phyloP scores from a whole-genome alignment of 2,797 vertebrate genomes.

The Eulemur rubriventer region DNA sequence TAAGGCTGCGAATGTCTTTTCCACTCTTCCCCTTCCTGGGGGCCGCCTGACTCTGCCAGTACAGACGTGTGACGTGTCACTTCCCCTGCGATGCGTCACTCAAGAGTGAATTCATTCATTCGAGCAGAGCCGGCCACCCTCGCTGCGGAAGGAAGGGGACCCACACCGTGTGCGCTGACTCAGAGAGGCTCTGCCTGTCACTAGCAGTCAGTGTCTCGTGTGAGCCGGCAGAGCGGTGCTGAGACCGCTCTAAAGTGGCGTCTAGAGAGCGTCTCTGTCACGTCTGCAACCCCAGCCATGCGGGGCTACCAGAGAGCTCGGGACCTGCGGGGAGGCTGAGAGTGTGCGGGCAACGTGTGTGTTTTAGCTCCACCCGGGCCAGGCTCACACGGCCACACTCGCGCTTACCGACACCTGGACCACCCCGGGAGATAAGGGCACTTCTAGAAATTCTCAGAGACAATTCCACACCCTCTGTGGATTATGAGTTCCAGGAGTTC shows the following conservation, averaged over 20 bases:
- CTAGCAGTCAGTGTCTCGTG: fast-evolving
- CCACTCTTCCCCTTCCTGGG: background rate
- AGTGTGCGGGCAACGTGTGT: fast-evolving
- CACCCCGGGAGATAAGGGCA: fast-evolving
- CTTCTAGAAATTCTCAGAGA: background rate
- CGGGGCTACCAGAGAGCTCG: background rate
- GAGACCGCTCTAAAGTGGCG: background rate
- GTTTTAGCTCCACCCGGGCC: background rate
- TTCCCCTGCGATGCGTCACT: background rate
- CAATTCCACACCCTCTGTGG: background rate
- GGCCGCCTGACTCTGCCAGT: background rate
- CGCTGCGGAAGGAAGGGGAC: fast-evolving
- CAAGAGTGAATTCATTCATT: background rate
- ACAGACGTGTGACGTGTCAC: no score
- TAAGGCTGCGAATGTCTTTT: background rate
- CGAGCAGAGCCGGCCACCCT: no score
- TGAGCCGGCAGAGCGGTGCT: background rate
- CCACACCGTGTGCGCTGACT: background rate
- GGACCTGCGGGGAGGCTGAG: fast-evolving
- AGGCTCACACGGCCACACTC: no score
- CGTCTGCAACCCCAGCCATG: no score
- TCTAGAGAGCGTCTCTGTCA: background rate
- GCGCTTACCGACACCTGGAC: background rate
- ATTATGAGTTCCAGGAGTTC: background rate
- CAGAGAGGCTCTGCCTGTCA: fast-evolving